phyloP scores from a whole-genome alignment of 2,888 invertebrate species.

The Eugnorisma glareosa region DNA sequence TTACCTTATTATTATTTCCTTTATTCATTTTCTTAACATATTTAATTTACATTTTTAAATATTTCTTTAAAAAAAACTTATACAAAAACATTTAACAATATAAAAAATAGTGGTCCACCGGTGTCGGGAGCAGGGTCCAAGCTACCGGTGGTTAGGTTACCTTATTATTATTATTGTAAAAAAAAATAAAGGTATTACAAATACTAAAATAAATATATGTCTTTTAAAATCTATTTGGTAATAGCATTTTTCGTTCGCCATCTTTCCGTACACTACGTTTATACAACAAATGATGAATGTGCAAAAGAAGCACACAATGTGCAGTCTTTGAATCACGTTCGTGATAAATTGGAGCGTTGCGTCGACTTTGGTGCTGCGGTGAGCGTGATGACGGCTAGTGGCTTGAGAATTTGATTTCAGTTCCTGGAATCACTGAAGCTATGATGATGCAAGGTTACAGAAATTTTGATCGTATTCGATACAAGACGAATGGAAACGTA shows the following conservation, averaged over 20 bases:
- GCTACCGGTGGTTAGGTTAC: no score
- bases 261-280: constrained; percentile 11
- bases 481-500: neutral
- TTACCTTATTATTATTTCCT: no score
- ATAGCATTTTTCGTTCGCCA: neutral
- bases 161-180: no score
- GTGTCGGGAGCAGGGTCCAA: no score
- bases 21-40: no score
- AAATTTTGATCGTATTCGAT: neutral
- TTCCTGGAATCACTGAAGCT: neutral
- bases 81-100: no score
- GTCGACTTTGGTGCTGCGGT: constrained; percentile 4
- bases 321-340: constrained; percentile 7
- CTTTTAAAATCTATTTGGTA: no score
- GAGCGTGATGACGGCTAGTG: constrained; percentile 20
- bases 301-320: constrained; percentile 3
- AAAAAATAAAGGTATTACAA: no score
- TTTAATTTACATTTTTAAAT: no score
- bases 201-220: no score
- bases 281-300: constrained; percentile 1
- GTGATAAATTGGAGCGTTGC: constrained; percentile 32
- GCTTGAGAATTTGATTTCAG: constrained; percentile 25
- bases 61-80: no score
- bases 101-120: no score
- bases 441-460: neutral